Base-by-base conservation (phyloP, 1,140 invertebrate species). In the Drosophila auraria region DNA sequence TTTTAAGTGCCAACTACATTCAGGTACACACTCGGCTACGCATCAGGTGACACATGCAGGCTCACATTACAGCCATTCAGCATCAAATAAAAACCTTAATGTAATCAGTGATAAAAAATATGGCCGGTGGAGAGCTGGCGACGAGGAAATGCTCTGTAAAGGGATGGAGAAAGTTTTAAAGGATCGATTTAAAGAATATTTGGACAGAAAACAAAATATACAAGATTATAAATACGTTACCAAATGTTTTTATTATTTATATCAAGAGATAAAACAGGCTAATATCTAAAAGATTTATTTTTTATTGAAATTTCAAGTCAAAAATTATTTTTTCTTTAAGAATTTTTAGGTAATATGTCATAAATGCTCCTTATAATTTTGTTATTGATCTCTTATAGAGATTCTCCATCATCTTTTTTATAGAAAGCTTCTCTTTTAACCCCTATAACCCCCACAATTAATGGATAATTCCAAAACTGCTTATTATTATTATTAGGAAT, bases 1-100 rank as follows among this genome's bases (percentile, higher is more conserved):
- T 83, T 87, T 89, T 89, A 83, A 87, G 84, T 87, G 83, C 45
- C 66, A 56, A 78, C 51, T 71, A 51, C 75, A 69, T 62, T 78
- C 74, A 78, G 64, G 68, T 36, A 20, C 20, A 38, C 54, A 42
- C 66, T 69, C 61, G 9, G 42, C 15, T 47, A 57, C 36, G 71
- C 71, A 78, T 68, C 75, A 78, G 63, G 74, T 78, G 75, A 78
- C 69, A 68, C 17, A 42, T 58, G 45, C 54, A 68, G 73, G 61
- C 54, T 38, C 23, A 65, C 42, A 53, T 62, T 47, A 57, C 33
- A 42, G 30, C 54, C 15, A 53, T 38, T 15, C 44, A 51, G 53
- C 17, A 23, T 58, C 65, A 30, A 23, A 59, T 68, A 71, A 76
- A 82, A 78, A 87, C 66, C 47, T 73, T 73, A 87, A 87, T 73